phyloP scores from a whole-genome alignment of 2,888 invertebrate genomes.

The Strigamia maritima region DNA sequence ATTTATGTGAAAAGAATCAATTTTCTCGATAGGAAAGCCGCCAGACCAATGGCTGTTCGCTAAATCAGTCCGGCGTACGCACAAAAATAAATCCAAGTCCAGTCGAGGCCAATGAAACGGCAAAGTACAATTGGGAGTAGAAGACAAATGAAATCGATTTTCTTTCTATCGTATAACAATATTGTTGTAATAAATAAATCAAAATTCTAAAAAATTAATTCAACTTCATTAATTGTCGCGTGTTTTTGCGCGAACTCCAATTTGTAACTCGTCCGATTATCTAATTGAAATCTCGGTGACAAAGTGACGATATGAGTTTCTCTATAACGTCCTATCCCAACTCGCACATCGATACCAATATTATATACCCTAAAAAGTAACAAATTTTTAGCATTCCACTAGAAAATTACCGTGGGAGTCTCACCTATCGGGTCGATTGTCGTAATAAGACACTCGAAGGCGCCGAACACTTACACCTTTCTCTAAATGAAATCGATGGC shows the following conservation, averaged over 20 bases:
- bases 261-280: slow-evolving; percentile 74
- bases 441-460: slow-evolving; percentile 61
- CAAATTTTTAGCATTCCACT: slow-evolving; percentile 39
- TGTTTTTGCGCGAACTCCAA: slow-evolving; percentile 87
- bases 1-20: slow-evolving; percentile 82
- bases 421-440: slow-evolving; percentile 63
- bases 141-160: slow-evolving; percentile 26
- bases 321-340: slow-evolving; percentile 82
- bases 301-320: slow-evolving; percentile 88
- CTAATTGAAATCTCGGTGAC: slow-evolving; percentile 86
- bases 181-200: not conserved
- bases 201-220: slow-evolving; percentile 49
- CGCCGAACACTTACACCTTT: slow-evolving; percentile 68
- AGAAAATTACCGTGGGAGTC: not conserved
- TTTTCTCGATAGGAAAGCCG: slow-evolving; percentile 79
- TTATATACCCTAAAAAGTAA: slow-evolving; percentile 62
- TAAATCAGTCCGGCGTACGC: slow-evolving; percentile 72
- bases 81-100: slow-evolving; percentile 83
- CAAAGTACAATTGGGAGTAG: slow-evolving; percentile 78
- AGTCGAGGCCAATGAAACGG: slow-evolving; percentile 96
- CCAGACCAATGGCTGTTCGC: slow-evolving; percentile 76
- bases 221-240: slow-evolving; percentile 68
- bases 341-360: slow-evolving; percentile 83
- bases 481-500: slow-evolving; percentile 79
- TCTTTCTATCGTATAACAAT: not conserved